These are phyloP conservation scores for Anthoscopus minutus DNA, from an alignment of 2,113 vertebrate species.

Conservation along the genomic window DNA sequence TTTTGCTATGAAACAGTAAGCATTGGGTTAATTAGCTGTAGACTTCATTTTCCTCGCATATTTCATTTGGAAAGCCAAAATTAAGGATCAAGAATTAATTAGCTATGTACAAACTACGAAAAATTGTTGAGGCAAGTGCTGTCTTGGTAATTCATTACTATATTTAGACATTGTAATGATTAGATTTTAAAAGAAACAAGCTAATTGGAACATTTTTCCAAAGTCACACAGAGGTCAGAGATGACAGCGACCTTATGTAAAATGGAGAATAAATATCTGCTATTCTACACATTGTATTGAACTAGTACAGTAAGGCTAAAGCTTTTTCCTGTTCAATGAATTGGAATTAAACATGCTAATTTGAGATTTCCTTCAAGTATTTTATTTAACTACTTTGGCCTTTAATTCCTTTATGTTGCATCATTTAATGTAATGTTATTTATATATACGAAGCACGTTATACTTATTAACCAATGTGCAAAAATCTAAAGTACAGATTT, in stretches of 20 bases:
- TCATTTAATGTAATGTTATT: slow-evolving; percentile 79
- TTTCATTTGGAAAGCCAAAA: slow-evolving; percentile 27
- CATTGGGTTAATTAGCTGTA: slow-evolving; percentile 28
- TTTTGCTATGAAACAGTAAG: neutral
- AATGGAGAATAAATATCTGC: slow-evolving; percentile 23
- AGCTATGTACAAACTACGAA: slow-evolving; percentile 16
- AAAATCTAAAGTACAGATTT: slow-evolving; percentile 83
- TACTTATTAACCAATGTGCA: slow-evolving; percentile 80
- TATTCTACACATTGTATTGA: slow-evolving; percentile 44
- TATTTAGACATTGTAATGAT: slow-evolving; percentile 49
- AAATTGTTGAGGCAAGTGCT: slow-evolving; percentile 29
- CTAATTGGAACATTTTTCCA: slow-evolving; percentile 28
- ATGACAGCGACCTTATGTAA: neutral
- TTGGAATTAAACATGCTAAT: slow-evolving; percentile 96
- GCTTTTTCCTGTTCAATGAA: slow-evolving; percentile 87
- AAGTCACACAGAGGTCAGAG: slow-evolving; percentile 15
- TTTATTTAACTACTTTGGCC: slow-evolving; percentile 79
- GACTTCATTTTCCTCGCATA: slow-evolving; percentile 38
- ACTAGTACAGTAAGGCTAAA: slow-evolving; percentile 84
- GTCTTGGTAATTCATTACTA: slow-evolving; percentile 32
- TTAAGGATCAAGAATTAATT: slow-evolving; percentile 37
- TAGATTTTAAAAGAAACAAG: slow-evolving; percentile 46
- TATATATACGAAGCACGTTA: slow-evolving; percentile 78
- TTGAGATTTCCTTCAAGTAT: slow-evolving; percentile 83
- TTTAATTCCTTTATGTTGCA: slow-evolving; percentile 78